These are phyloP conservation scores for Cyrtonyx montezumae DNA, from an alignment of 2,113 vertebrate genomes.

Conservation along the genomic window DNA sequence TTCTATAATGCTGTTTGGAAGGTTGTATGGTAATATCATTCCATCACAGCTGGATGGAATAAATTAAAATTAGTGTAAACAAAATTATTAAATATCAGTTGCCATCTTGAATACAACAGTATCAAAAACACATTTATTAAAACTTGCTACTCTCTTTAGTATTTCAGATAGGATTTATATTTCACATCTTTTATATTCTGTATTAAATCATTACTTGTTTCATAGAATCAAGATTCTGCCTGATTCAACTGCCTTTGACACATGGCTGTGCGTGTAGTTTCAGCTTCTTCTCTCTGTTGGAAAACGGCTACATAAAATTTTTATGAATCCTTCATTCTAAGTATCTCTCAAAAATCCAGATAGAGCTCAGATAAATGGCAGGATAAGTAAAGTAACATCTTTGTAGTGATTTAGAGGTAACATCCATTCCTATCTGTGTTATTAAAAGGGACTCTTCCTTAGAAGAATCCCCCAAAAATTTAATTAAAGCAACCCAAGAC, in stretches of 20 bases:
- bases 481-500: neutral
- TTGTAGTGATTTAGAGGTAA: neutral
- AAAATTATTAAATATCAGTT: neutral
- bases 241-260: neutral
- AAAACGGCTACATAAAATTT: neutral
- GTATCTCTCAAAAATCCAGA: neutral
- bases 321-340: neutral
- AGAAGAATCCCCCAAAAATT: neutral
- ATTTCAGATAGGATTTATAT: neutral
- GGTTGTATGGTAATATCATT: slow-evolving; percentile 7
- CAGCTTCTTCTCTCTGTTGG: neutral
- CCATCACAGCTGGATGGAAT: slow-evolving; percentile 16
- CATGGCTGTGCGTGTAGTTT: neutral
- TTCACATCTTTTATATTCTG: neutral
- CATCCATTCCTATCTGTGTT: neutral
- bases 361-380: neutral
- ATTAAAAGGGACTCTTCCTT: neutral
- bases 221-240: neutral
- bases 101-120: slow-evolving; percentile 6
- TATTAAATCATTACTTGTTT: slow-evolving; percentile 6
- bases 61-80: neutral
- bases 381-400: neutral
- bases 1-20: neutral
- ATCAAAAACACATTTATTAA: neutral
- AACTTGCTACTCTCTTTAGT: slow-evolving; percentile 33